Evolutionary conservation across 1,140 invertebrate genomes (phyloP).

Genomic region (Aplysia californica): DNA sequence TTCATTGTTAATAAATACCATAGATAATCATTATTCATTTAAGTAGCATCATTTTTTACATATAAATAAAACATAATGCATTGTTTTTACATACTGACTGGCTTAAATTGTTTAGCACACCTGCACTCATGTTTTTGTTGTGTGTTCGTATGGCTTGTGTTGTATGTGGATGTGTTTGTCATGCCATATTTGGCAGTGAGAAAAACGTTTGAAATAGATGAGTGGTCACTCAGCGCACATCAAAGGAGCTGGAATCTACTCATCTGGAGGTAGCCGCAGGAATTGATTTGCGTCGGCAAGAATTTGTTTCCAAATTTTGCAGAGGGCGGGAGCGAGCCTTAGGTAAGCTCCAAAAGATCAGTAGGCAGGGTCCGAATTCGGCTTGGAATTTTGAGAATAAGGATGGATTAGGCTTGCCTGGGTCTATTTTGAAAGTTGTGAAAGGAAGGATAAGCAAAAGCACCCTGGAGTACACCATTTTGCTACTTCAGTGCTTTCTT

Average conservation of each 20-base stretch:
- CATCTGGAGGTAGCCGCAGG: no score
- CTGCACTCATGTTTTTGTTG: neutral
- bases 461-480: no score
- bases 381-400: neutral
- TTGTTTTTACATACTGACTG: conserved; percentile 18
- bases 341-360: neutral
- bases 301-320: neutral
- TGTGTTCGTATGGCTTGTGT: neutral
- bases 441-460: no score
- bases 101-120: conserved; percentile 23
- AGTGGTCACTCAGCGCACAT: no score
- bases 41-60: conserved; percentile 13
- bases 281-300: no score
- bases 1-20: no score
- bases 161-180: neutral
- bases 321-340: neutral
- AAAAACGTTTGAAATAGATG: no score
- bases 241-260: no score
- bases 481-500: no score
- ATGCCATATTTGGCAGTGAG: no score
- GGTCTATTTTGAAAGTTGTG: no score
- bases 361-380: neutral
- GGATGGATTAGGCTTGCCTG: no score
- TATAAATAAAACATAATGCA: conserved; percentile 22
- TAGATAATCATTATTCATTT: neutral